Evolutionary conservation across 2,888 invertebrate genomes (phyloP), one percentile per base, ranked within the genome.

Genomic region (Drosophila mimica): DNA sequence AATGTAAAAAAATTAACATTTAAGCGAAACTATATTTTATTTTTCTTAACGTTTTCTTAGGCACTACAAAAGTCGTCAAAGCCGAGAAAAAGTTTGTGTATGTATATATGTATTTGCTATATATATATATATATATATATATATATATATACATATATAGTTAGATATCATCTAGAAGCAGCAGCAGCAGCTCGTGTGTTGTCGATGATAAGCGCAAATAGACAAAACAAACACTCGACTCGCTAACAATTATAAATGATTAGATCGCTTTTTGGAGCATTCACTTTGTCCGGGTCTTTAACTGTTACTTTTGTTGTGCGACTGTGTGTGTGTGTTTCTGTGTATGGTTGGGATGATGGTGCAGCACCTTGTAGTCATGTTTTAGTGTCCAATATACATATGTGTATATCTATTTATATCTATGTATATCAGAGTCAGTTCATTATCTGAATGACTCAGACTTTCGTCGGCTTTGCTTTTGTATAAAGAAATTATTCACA

Each of bases 181-280:
- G 54, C 56, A 54, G 51, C 20, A 53, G 25, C 73, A 65, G 69
- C 64, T 74, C 71, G 70, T 83, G 82, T 83, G 74, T 74, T 79
- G 74, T 76, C 82, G 73, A 84, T 88, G 88, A 88, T 89, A 88
- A 89, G 86, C 86, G 83, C 75, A 88, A 88, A 88, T 76, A 88
- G 83, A 84, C 89, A 88, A 81, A 84, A 76, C 84, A 88, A 83
- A 88, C 80, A 88, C 76, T 85, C 69, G 76, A 87, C 76, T 81
- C 84, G 89, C 87, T 84, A 87, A 83, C 87, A 87, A 87, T 87
- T 87, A 89, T 87, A 87, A 87, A 87, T 87, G 87, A 87, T 87
- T 87, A 89, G 83, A 89, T 87, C 84, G 87, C 87, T 87, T 87
- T 87, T 89, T 87, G 85, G 83, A 87, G 87, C 87, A 84, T 87